Evolutionary conservation across 1,140 invertebrate genomes (phyloP).

Genomic region (Trinorchestia longiramus): DNA sequence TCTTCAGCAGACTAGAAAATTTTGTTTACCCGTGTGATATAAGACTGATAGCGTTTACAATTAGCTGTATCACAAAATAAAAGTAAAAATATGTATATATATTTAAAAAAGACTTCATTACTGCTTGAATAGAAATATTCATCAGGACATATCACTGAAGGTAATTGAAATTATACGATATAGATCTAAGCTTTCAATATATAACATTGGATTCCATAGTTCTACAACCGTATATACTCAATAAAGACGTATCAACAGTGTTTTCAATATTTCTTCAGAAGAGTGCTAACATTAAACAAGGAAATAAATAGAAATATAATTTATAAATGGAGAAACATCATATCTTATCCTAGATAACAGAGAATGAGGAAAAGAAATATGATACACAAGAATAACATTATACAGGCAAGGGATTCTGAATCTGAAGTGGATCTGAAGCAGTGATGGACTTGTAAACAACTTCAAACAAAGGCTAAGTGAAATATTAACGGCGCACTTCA

Average conservation of each 20-base stretch:
- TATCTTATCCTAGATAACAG: background rate
- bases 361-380: background rate
- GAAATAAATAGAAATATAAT: background rate
- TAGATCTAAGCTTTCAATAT: background rate
- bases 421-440: no score
- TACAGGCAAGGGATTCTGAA: no score
- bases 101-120: background rate
- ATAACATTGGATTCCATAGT: background rate
- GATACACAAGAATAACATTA: background rate
- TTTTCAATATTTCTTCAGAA: background rate
- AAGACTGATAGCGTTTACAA: background rate
- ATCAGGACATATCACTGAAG: background rate
- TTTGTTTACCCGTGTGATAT: background rate
- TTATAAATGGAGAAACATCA: background rate
- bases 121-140: background rate
- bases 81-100: background rate
- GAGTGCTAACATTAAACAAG: background rate
- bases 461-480: no score
- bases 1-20: background rate
- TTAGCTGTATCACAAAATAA: background rate
- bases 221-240: background rate
- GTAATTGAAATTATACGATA: background rate
- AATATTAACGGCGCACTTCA: no score
- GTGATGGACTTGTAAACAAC: no score
- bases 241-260: background rate